Percentiles rank a stretch among this genome's conserved stretches.
Evolutionary conservation across 2,797 vertebrate species (phyloP).

Genomic region (Bryconaethiops microstoma): DNA sequence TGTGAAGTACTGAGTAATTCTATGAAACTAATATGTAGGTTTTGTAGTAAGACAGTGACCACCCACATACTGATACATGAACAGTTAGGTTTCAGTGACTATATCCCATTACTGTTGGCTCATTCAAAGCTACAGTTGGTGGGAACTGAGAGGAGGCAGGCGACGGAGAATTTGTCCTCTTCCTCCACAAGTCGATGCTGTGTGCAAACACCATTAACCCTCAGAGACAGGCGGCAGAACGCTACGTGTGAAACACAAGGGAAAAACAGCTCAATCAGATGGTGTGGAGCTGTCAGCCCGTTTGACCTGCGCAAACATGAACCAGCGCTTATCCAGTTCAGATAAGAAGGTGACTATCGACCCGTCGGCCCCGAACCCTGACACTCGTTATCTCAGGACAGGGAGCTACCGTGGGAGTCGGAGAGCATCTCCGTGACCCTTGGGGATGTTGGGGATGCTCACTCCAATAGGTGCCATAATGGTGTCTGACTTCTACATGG

Average conservation of each 20-base stretch:
- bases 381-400: conserved; percentile 64
- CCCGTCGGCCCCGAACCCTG: conserved; percentile 49
- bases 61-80: not conserved
- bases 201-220: conserved; percentile 55
- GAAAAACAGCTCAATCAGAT: conserved; percentile 51
- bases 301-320: conserved; percentile 67
- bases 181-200: conserved; percentile 9
- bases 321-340: conserved; percentile 50
- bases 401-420: conserved; percentile 47
- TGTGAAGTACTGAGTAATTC: not conserved
- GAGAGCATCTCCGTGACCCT: conserved; percentile 42
- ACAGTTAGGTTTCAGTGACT: not conserved
- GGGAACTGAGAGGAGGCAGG: conserved; percentile 27
- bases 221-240: conserved; percentile 31
- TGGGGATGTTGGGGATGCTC: not conserved
- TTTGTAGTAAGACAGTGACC: conserved; percentile 29
- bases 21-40: not conserved
- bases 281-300: conserved; percentile 51
- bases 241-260: conserved; percentile 51
- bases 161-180: conserved; percentile 33
- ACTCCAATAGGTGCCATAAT: conserved; percentile 4
- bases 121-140: not conserved
- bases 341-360: conserved; percentile 67
- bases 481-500: conserved; percentile 62
- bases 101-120: not conserved